These are phyloP conservation scores for Hydractinia echinata DNA, from an alignment of 30 jellyfish, hydroid and myxozoan genomes.

Conservation along the genomic window DNA sequence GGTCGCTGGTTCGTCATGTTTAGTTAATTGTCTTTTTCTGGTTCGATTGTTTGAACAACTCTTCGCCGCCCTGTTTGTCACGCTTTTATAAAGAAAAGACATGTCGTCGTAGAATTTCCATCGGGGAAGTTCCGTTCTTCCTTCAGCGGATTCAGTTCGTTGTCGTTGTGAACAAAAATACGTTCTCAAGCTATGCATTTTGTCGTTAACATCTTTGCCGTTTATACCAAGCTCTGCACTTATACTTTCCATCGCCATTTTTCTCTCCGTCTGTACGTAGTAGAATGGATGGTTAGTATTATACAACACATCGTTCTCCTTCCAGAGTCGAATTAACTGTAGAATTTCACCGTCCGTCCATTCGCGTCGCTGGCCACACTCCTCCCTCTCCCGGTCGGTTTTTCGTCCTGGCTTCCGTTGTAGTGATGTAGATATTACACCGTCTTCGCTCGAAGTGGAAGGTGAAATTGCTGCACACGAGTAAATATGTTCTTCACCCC, in stretches of 20 bases:
- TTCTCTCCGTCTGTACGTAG: conserved; percentile 54
- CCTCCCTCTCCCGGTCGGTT: conserved; percentile 26
- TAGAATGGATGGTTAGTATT: conserved; percentile 53
- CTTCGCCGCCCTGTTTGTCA: conserved; percentile 27
- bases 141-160: conserved; percentile 48
- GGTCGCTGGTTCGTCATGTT: neutral
- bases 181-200: conserved; percentile 77
- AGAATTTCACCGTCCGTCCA: conserved; percentile 62
- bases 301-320: conserved; percentile 58
- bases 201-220: conserved; percentile 48
- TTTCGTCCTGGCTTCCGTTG: conserved; percentile 19
- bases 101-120: conserved; percentile 70
- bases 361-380: conserved; percentile 30
- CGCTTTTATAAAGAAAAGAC: conserved; percentile 46
- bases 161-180: conserved; percentile 73
- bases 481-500: neutral
- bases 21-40: neutral
- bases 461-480: neutral
- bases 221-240: conserved; percentile 43
- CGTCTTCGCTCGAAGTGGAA: conserved; percentile 1
- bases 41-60: neutral
- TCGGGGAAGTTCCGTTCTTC: conserved; percentile 36
- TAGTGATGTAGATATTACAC: neutral
- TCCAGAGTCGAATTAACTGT: conserved; percentile 57
- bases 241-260: conserved; percentile 52